These are phyloP conservation scores for Macrobrachium nipponense DNA, from an alignment of 1,140 invertebrate species.

Conservation along the genomic window DNA sequence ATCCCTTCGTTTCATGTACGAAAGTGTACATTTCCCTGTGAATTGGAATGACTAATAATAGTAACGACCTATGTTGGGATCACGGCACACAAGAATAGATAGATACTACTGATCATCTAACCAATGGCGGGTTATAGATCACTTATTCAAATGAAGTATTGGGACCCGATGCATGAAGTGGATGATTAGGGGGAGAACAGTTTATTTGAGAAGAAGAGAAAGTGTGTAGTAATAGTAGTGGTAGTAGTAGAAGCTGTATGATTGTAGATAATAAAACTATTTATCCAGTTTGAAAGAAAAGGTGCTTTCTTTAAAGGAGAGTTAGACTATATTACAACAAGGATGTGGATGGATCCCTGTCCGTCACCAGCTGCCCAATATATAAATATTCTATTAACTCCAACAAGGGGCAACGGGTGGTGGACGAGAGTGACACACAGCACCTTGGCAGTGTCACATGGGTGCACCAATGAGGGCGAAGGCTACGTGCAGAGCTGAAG, in stretches of 20 bases:
- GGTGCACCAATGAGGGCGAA: conserved; percentile 5
- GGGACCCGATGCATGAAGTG: no score
- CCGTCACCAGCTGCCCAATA: conserved; percentile 40
- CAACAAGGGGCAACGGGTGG: conserved; percentile 50
- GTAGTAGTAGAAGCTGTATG: no score
- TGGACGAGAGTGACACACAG: conserved; percentile 36
- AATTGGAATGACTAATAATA: no score
- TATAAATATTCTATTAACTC: conserved; percentile 57
- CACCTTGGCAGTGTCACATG: conserved; percentile 35
- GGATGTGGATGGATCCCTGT: conserved; percentile 11
- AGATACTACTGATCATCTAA: no score
- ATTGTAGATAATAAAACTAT: no score
- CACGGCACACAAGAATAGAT: no score
- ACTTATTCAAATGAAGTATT: no score
- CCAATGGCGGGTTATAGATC: no score
- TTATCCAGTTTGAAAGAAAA: background rate
- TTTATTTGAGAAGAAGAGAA: background rate
- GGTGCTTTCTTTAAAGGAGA: background rate
- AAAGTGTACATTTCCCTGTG: no score
- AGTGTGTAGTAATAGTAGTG: background rate
- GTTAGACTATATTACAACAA: background rate
- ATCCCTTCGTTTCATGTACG: no score
- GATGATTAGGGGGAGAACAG: no score
- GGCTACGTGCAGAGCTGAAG: conserved; percentile 12
- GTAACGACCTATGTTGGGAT: no score